Percentiles rank a stretch among this genome's conserved stretches.
Evolutionary conservation across 2,888 invertebrate species (phyloP).

Genomic region (Microctonus hyperodae): DNA sequence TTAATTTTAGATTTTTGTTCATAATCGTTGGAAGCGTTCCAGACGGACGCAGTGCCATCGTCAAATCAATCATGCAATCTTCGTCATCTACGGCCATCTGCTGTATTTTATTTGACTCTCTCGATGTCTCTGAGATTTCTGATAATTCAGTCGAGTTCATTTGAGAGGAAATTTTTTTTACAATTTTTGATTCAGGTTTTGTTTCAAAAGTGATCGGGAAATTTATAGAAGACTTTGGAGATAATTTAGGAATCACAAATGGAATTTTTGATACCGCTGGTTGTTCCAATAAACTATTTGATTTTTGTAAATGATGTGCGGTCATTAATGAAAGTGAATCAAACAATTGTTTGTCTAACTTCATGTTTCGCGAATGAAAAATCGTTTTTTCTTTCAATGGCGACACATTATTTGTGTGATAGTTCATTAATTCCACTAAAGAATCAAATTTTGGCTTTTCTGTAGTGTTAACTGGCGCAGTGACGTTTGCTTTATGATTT

Average conservation of each 20-base stretch:
- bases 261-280: constrained; percentile 32
- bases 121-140: constrained; percentile 27
- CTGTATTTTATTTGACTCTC: background rate
- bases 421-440: constrained; percentile 6
- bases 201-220: background rate
- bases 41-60: constrained; percentile 51
- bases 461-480: constrained; percentile 8
- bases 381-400: constrained; percentile 7
- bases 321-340: constrained; percentile 53
- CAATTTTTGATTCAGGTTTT: background rate
- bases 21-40: background rate
- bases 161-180: background rate
- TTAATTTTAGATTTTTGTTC: constrained; percentile 4
- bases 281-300: constrained; percentile 33
- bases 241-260: constrained; percentile 49
- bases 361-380: background rate
- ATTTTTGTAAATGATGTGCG: constrained; percentile 53
- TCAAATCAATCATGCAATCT: constrained; percentile 62
- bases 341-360: constrained; percentile 40
- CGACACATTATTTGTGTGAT: background rate
- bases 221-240: background rate
- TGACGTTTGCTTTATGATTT: constrained; percentile 18
- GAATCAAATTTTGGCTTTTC: constrained; percentile 22
- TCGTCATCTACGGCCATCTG: constrained; percentile 27
- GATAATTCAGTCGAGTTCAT: background rate